These are phyloP conservation scores for Nothoprocta perdicaria DNA, from an alignment of 2,113 vertebrate genomes.

Conservation along the genomic window DNA sequence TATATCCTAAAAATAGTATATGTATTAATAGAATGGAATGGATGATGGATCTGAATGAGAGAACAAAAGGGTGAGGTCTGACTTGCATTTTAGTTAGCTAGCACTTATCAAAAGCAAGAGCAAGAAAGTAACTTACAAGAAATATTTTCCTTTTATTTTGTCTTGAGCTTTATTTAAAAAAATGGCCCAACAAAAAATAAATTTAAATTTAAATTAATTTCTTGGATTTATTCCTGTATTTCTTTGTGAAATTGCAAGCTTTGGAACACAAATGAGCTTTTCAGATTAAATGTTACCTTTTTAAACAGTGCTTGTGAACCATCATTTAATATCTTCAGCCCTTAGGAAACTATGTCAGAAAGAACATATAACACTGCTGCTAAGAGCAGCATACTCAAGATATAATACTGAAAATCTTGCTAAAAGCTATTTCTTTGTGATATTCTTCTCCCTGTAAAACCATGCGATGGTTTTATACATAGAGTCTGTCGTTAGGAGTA, in stretches of 20 bases:
- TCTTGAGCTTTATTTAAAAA: fast-evolving
- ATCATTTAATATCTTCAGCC: not conserved
- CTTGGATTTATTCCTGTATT: not conserved
- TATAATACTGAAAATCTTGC: not conserved
- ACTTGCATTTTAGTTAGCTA: not conserved
- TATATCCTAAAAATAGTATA: fast-evolving
- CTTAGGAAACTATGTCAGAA: too few relatives aligned
- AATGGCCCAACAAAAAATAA: not conserved
- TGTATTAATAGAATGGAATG: not conserved
- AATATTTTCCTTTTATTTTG: not conserved
- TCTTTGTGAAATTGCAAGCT: not conserved
- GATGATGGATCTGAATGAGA: not conserved
- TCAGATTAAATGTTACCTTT: not conserved
- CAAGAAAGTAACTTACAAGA: not conserved
- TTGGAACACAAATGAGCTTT: not conserved
- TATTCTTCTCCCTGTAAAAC: not conserved
- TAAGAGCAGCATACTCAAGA: not conserved
- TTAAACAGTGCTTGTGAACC: not conserved
- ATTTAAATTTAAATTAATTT: not conserved
- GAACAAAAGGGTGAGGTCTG: too few relatives aligned
- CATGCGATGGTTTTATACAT: not conserved
- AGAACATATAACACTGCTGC: not conserved
- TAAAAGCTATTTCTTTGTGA: not conserved
- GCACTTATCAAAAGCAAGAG: not conserved
- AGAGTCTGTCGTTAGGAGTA: not conserved